Conservation (phyloP, 2,113 vertebrate species). For the Orcinus orca region DNA sequence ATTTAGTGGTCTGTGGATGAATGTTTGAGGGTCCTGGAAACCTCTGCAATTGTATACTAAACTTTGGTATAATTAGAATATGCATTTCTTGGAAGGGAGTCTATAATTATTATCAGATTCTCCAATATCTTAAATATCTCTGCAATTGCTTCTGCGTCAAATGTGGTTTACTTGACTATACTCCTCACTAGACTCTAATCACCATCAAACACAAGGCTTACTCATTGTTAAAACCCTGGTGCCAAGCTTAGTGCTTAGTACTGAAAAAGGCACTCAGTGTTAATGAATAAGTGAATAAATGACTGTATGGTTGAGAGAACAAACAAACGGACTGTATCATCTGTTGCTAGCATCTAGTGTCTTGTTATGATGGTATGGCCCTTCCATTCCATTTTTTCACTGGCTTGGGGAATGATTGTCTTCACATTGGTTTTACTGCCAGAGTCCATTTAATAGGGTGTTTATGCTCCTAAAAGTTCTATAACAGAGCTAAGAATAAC, state of each 20-base stretch:
- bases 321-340: background rate
- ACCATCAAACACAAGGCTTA: background rate
- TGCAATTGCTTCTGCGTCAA: background rate
- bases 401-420: background rate
- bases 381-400: background rate
- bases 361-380: background rate
- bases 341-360: background rate
- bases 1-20: constrained; percentile 29
- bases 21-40: background rate
- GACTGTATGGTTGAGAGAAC: background rate
- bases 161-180: constrained; percentile 8
- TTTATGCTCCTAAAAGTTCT: background rate
- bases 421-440: background rate
- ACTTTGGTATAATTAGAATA: constrained; percentile 11
- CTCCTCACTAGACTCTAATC: background rate
- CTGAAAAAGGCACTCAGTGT: background rate
- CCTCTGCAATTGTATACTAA: constrained; percentile 24
- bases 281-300: background rate
- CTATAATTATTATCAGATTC: constrained; percentile 27
- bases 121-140: background rate
- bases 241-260: background rate
- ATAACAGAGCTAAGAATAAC: background rate
- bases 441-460: background rate
- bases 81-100: background rate
- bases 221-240: background rate